phyloP scores from a whole-genome alignment of 2,888 invertebrate species.

The Trypoxylon attenuatum region DNA sequence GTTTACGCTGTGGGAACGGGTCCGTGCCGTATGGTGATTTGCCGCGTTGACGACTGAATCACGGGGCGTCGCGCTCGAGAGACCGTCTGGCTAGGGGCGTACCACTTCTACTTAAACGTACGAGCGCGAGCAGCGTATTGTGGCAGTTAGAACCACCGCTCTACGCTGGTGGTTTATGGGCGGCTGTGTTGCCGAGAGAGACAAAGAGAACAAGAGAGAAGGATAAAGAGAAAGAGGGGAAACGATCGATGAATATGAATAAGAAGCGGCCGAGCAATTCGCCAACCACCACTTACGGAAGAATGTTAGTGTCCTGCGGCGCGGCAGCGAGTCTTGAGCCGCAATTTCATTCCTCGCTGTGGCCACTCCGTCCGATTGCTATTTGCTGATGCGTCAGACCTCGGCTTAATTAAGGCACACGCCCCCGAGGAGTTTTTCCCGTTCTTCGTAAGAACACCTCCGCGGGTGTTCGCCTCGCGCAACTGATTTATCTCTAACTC shows the following conservation, averaged over 20 bases:
- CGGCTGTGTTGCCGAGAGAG: conserved; percentile 3
- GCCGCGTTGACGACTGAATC: too few relatives aligned
- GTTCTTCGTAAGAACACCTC: neutral
- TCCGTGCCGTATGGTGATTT: too few relatives aligned
- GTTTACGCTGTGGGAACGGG: too few relatives aligned
- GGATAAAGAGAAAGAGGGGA: conserved; percentile 37
- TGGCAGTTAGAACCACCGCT: neutral
- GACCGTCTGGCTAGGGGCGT: too few relatives aligned
- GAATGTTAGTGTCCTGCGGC: neutral
- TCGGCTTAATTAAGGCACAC: conserved; percentile 41
- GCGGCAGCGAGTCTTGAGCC: neutral
- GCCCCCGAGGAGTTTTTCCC: neutral
- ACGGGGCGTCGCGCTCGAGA: too few relatives aligned
- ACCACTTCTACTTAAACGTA: too few relatives aligned
- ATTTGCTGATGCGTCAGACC: conserved; percentile 38
- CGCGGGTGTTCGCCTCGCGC: conserved; percentile 7
- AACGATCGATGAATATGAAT: conserved; percentile 52
- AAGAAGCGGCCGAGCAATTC: conserved; percentile 39
- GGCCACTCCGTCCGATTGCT: conserved; percentile 49
- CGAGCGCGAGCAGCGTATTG: too few relatives aligned
- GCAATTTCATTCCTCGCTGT: conserved; percentile 1
- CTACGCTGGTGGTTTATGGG: neutral
- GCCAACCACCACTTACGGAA: conserved; percentile 2
- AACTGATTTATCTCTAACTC: conserved; percentile 5
- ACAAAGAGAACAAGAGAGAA: too few relatives aligned